A percentile compares a stretch with the other conserved stretches of the same genome.
Evolutionary conservation across 2,888 invertebrate genomes (phyloP).

Genomic region (Pristionchus maxplancki): DNA sequence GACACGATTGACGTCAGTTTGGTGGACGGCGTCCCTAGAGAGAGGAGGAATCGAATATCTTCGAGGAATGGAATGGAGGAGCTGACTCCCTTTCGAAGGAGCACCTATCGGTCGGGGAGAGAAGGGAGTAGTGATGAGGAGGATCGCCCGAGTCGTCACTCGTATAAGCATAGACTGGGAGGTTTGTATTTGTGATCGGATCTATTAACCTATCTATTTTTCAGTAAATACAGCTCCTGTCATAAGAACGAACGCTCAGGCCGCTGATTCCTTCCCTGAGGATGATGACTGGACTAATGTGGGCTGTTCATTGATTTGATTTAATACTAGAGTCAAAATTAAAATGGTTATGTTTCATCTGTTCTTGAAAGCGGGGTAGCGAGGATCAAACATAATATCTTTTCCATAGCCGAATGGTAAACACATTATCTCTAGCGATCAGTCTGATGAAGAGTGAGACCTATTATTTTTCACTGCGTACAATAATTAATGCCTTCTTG

Average conservation of each 20-base stretch:
- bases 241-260: not conserved
- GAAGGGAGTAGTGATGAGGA: not conserved
- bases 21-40: not conserved
- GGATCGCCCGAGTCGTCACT: not conserved
- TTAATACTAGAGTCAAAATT: too few relatives aligned
- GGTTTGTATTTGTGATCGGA: too few relatives aligned
- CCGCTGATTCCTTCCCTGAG: not conserved
- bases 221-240: not conserved
- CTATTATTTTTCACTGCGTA: too few relatives aligned
- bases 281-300: constrained; percentile 19
- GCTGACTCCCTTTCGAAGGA: not conserved
- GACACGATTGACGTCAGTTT: not conserved
- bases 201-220: not conserved
- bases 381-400: too few relatives aligned
- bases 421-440: too few relatives aligned
- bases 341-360: too few relatives aligned
- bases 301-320: not conserved
- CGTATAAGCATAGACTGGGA: not conserved
- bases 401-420: too few relatives aligned
- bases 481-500: too few relatives aligned
- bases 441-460: too few relatives aligned
- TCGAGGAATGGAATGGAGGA: not conserved
- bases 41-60: not conserved
- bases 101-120: not conserved
- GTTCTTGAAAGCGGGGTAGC: too few relatives aligned